phyloP scores from a whole-genome alignment of 1,140 invertebrate genomes.

The Epicauta chinensis region DNA sequence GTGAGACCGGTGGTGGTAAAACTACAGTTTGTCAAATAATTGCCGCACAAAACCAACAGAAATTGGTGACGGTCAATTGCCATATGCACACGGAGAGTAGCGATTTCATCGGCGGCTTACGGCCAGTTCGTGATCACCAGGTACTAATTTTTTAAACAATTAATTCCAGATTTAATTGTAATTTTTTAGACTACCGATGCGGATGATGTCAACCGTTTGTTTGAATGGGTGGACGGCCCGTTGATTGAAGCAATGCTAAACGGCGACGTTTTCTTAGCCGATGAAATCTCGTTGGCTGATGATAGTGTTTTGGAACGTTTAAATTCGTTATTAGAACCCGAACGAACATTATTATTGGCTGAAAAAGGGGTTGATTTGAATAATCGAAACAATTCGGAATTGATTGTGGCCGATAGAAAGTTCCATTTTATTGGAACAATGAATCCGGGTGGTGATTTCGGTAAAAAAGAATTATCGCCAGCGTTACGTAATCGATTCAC shows the following conservation, averaged over 20 bases:
- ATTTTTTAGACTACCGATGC: too few relatives aligned
- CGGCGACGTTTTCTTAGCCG: constrained; percentile 87
- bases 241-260: constrained; percentile 85
- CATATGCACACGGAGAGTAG: constrained; percentile 98
- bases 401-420: constrained; percentile 64
- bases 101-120: constrained; percentile 93
- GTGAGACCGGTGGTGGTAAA: constrained; percentile 98
- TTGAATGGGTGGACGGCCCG: constrained; percentile 98
- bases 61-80: constrained; percentile 85
- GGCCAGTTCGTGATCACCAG: constrained; percentile 75
- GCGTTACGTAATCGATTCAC: constrained; percentile 96
- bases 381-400: constrained; percentile 44
- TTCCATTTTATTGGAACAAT: constrained; percentile 97
- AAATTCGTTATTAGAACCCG: constrained; percentile 91
- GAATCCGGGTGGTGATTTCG: constrained; percentile 99
- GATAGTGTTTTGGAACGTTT: constrained; percentile 97
- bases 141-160: too few relatives aligned
- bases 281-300: constrained; percentile 99
- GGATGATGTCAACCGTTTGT: constrained; percentile 55
- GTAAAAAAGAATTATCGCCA: constrained; percentile 98
- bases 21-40: constrained; percentile 93
- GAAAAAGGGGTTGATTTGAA: constrained; percentile 69
- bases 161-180: too few relatives aligned
- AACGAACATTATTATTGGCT: constrained; percentile 81
- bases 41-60: constrained; percentile 57